Base-by-base conservation (phyloP, 1,140 invertebrate genomes). In the Ceratoteleas bidentatus region DNA sequence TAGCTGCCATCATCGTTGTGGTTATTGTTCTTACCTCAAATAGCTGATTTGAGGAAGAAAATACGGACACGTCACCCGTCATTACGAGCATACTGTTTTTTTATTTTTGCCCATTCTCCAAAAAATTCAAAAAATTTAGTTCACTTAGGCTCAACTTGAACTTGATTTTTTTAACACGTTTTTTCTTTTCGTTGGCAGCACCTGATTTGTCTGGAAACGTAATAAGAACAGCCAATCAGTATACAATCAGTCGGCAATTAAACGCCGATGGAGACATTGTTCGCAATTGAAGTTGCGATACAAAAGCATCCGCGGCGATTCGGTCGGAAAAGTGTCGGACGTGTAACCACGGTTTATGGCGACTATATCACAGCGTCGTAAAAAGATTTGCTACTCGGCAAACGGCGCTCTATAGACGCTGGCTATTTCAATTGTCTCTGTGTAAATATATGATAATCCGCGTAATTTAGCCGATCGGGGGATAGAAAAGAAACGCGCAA, bases 401-500 rank as follows among this genome's bases (percentile, higher is more conserved):
- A 54, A 61, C 57, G 33, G 57, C 45, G 45, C 49, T 54, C 58
- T 65, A 74, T 65, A 64, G 53, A 16, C 34, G 5, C 2, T 5
- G 58, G n/a, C 70, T 64, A 61, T 74, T 57, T 57, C 60, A 65
- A 74, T 74, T 74, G 60, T 50, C 16, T 57, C 60, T 74, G 40
- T 50, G n/a, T 75, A 66, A 75, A 64, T 64, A 65, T 65, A 74
- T 74, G 53, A 74, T 74, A 74, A 74, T 57, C 43, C 15, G n/a
- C 60, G 70, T 65, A 66, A 75, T 65, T 75, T 61, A 75, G 40
- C 10, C 10, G 62, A 77, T 60, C 61, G 54, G 38, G 24, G 50
- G 8, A 36, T 11, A 50, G 7, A 11, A 34, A 66, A 66, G 53
- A 66, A 47, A 13, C 13, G 15, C 8, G 32, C 38, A 49, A 58